Evolutionary conservation across 2,113 vertebrate species (phyloP).

Genomic region (Heterocephalus glaber): DNA sequence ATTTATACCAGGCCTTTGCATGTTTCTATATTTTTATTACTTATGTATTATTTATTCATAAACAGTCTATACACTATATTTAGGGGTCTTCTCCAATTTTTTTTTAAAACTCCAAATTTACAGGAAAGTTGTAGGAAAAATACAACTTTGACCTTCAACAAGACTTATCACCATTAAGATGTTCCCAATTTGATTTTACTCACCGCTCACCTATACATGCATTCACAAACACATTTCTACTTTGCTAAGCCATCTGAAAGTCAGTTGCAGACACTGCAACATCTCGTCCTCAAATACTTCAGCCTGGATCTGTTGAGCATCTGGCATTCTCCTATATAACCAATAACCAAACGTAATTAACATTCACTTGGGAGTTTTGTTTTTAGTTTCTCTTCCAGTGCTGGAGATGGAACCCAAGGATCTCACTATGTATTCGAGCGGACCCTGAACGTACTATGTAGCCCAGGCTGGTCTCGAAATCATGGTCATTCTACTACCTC

Average conservation of each 20-base stretch:
- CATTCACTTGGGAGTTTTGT: background rate
- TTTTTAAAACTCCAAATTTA: slow-evolving; percentile 24
- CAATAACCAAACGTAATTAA: background rate
- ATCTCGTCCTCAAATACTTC: background rate
- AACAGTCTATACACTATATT: background rate
- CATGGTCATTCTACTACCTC: background rate
- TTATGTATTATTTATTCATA: background rate
- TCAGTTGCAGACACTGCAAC: background rate
- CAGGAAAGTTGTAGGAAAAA: background rate
- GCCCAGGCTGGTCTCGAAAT: background rate
- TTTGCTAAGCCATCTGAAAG: background rate
- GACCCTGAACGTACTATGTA: background rate
- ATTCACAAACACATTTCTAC: background rate
- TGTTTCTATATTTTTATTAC: background rate
- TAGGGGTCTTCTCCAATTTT: background rate
- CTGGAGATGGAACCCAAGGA: background rate
- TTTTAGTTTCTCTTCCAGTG: background rate
- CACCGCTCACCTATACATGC: background rate
- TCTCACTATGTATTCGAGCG: background rate
- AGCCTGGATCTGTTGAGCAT: background rate
- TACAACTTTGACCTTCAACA: background rate
- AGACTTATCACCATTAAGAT: background rate
- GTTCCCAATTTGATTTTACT: background rate
- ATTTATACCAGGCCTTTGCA: background rate
- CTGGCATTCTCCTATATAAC: background rate